Conservation (phyloP, 2,113 vertebrate genomes). For the Pipa parva region DNA sequence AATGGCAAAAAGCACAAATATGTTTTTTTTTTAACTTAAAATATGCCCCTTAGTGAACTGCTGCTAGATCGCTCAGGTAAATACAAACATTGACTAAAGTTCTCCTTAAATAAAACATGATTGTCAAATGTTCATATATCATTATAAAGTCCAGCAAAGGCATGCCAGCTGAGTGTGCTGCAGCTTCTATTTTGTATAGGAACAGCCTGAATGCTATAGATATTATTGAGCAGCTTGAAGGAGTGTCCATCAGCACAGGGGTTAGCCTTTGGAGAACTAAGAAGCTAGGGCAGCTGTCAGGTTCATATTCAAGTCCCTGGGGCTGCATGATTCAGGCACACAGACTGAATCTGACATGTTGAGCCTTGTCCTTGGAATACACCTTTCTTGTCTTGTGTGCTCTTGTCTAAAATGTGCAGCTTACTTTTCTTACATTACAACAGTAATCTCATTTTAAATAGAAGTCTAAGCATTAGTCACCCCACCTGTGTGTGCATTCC, state of each 20-base stretch:
- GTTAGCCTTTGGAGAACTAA: background rate
- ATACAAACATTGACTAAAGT: too few relatives aligned
- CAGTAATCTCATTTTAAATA: background rate
- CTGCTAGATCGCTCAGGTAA: too few relatives aligned
- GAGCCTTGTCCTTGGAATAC: slow-evolving; percentile 13
- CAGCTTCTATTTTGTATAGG: too few relatives aligned
- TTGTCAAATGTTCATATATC: too few relatives aligned
- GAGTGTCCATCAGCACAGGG: background rate
- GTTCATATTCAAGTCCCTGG: background rate
- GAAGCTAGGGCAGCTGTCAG: background rate
- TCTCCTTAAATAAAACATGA: too few relatives aligned
- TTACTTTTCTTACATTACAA: background rate
- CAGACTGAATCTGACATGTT: background rate
- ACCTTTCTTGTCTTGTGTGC: slow-evolving; percentile 7
- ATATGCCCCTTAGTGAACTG: too few relatives aligned
- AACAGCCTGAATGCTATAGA: too few relatives aligned
- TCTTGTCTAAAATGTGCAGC: slow-evolving; percentile 3
- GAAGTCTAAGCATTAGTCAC: background rate
- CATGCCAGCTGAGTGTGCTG: too few relatives aligned
- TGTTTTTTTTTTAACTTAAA: too few relatives aligned
- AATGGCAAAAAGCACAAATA: too few relatives aligned
- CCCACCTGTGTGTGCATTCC: slow-evolving; percentile 18
- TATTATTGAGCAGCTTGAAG: background rate
- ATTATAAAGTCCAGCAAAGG: too few relatives aligned
- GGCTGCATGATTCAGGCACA: slow-evolving; percentile 2